Base-by-base conservation (phyloP, 2,888 invertebrate genomes). In the Apamea sordens region DNA sequence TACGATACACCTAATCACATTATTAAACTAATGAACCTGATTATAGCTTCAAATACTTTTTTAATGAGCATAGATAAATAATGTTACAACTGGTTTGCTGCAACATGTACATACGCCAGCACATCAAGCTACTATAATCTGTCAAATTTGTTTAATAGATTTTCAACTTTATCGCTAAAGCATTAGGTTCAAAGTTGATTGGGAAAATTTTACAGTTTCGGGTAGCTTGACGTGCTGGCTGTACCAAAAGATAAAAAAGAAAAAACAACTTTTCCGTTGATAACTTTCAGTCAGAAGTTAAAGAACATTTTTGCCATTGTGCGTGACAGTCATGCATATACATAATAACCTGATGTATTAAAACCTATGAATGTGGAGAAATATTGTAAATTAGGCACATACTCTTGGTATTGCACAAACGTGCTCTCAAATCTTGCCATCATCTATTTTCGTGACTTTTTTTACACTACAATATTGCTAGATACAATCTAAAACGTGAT, bases 341-440 rank as follows among this genome's bases (percentile, higher is more conserved):
- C 21, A 32, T 41, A 41, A n/a, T 1, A 53, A 24, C 13, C 28
- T 28, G 18, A 36, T n/a, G 41, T 64, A 73, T 50, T 69, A 50
- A 32, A 32, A 15, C 11, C 11, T 44, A 71, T 53, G 32, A 32
- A 64, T 64, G 73, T 63, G 44, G 41, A 59, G 36, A 15, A 56
- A 68, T 32, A 41, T 50, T 24, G 10, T 15, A 50, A 80, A 80
- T 82, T 28, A 32, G 32, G 32, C 32, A 68, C 28, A n/a, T n/a
- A 13, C 56, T 59, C 56, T 64, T 56, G 63, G 21, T 64, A 67
- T 61, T 61, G 72, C 50, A 78, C 0, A 78, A 83, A 83, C 79
- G 84, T 78, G 84, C 24, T 67, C 71, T 53, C 68, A 63, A 63
- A 82, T 56, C 79, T 50, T 82, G 82, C 84, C 84, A 82, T 68